Percentiles rank a stretch among this genome's conserved stretches.
Conservation (phyloP, 2,888 invertebrate species). For the Orchesella flavescens region DNA sequence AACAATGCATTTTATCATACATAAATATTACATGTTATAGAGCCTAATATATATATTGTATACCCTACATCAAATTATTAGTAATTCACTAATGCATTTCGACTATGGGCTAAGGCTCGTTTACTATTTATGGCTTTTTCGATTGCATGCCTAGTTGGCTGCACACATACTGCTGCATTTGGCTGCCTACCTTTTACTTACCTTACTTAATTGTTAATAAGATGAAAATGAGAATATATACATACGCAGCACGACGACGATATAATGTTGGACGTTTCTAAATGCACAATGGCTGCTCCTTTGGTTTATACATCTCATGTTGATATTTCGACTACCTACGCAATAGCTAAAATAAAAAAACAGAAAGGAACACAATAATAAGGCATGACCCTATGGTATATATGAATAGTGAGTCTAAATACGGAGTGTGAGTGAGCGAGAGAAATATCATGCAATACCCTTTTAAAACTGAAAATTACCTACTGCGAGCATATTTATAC, state of each 20-base stretch:
- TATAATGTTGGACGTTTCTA: neutral
- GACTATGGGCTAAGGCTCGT: neutral
- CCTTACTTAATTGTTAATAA: slow-evolving; percentile 25
- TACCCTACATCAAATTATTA: too few species aligned
- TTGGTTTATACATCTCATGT: too few species aligned
- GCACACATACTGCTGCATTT: too few species aligned
- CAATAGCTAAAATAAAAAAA: neutral
- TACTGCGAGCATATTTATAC: neutral
- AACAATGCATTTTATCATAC: too few species aligned
- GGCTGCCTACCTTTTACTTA: slow-evolving; percentile 10
- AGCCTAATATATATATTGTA: too few species aligned
- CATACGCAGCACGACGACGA: neutral
- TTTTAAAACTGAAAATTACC: neutral
- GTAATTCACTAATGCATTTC: too few species aligned
- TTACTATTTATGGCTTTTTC: slow-evolving; percentile 28
- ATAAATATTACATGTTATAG: too few species aligned
- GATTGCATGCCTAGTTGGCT: slow-evolving; percentile 31
- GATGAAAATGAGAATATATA: neutral
- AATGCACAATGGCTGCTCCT: too few species aligned
- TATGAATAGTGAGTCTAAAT: neutral
- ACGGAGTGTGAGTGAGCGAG: neutral
- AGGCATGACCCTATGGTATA: neutral
- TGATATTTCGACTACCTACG: neutral
- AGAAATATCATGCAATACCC: neutral
- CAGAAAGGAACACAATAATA: neutral